Evolutionary conservation across 2,113 vertebrate genomes (phyloP).

Genomic region (Xyrauchen texanus): DNA sequence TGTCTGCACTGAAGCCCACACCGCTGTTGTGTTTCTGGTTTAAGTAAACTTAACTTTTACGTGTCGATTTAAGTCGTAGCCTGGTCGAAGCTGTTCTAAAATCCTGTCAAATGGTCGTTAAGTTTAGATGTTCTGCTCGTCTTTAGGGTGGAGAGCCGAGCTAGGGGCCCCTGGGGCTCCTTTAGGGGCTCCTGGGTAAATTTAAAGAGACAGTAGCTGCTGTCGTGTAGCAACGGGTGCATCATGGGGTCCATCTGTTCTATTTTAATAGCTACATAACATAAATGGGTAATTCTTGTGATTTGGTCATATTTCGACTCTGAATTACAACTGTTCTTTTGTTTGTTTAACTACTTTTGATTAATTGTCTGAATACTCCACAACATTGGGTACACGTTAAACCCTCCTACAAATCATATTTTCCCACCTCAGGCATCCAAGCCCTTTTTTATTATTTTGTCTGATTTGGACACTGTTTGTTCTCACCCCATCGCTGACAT

Average conservation of each 20-base stretch:
- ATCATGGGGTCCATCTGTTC: constrained; percentile 49
- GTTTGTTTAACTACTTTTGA: too few species aligned
- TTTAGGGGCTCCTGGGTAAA: constrained; percentile 98
- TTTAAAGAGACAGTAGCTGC: constrained; percentile 92
- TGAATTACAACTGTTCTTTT: too few species aligned
- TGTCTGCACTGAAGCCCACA: constrained; percentile 63
- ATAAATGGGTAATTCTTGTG: too few species aligned
- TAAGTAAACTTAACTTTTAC: constrained; percentile 79
- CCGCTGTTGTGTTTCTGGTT: constrained; percentile 57
- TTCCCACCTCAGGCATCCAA: too few species aligned
- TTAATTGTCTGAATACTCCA: too few species aligned
- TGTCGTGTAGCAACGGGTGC: constrained; percentile 68
- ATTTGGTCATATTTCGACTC: too few species aligned
- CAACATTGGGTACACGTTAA: too few species aligned
- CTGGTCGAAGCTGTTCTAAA: constrained; percentile 34
- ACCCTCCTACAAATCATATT: too few species aligned
- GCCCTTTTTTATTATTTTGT: too few species aligned
- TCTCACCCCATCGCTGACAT: too few species aligned
- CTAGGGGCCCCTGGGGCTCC: constrained; percentile 95
- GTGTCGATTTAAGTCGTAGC: constrained; percentile 60
- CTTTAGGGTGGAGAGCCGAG: constrained; percentile 89
- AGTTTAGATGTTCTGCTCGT: constrained; percentile 80
- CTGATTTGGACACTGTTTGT: too few species aligned
- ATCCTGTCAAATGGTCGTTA: constrained; percentile 50
- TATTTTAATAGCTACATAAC: too few species aligned